A percentile compares a stretch with the other conserved stretches of the same genome.
phyloP scores from a whole-genome alignment of 2,888 invertebrate genomes.

The Phanerotoma sp. region DNA sequence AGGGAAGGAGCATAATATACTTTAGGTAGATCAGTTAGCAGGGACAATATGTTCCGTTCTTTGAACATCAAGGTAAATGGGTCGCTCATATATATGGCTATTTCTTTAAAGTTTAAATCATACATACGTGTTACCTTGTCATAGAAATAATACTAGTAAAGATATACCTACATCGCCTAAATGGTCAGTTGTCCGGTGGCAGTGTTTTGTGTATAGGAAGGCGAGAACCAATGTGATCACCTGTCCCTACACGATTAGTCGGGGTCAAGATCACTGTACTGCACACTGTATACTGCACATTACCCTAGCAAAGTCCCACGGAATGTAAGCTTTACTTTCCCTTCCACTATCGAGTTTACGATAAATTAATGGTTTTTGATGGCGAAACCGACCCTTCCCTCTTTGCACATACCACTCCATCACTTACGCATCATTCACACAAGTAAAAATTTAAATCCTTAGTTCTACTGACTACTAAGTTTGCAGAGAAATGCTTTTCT shows the following conservation, averaged over 20 bases:
- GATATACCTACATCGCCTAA: conserved; percentile 20
- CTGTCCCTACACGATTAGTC: conserved; percentile 52
- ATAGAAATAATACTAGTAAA: conserved; percentile 10
- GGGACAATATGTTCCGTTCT: conserved; percentile 11
- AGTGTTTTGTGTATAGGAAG: conserved; percentile 17
- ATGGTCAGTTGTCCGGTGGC: conserved; percentile 46
- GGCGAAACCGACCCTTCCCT: conserved; percentile 14
- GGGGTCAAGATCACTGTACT: conserved; percentile 49
- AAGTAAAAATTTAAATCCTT: conserved; percentile 12
- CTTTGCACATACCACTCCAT: conserved; percentile 4
- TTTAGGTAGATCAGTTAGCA: conserved; percentile 11
- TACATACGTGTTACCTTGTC: neutral
- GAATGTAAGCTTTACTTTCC: conserved; percentile 23
- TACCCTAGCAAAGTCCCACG: conserved; percentile 31
- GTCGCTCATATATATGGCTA: conserved; percentile 10
- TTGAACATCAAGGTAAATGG: conserved; percentile 19
- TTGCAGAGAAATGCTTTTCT: neutral
- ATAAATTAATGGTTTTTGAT: conserved; percentile 53
- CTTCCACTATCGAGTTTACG: conserved; percentile 43
- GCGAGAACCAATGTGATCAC: conserved; percentile 40
- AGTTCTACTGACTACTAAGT: neutral
- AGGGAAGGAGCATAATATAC: conserved; percentile 12
- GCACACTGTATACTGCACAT: too few species aligned
- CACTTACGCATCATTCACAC: neutral
- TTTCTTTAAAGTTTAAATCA: conserved; percentile 1